These are phyloP conservation scores for Muscina levida DNA, from an alignment of 2,888 invertebrate genomes.

Conservation along the genomic window DNA sequence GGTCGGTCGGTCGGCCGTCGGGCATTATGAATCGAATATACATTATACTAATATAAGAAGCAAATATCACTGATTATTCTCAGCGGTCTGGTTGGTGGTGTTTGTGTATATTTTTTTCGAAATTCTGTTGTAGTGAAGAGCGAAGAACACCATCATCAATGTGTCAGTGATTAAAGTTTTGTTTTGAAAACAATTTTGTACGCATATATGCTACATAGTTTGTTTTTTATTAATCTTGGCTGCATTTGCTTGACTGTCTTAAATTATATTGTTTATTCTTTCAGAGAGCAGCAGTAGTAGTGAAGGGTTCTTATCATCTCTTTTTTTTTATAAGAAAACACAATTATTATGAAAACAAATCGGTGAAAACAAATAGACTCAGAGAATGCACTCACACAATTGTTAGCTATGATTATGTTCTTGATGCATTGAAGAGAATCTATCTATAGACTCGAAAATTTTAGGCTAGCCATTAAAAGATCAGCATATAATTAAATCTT, in stretches of 20 bases:
- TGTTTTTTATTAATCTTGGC: conserved; percentile 25
- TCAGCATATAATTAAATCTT: too few species aligned
- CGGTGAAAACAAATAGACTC: too few species aligned
- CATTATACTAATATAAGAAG: conserved; percentile 32
- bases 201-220: not conserved
- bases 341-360: too few species aligned
- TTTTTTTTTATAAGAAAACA: too few species aligned
- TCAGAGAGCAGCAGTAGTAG: not conserved
- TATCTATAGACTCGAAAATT: too few species aligned
- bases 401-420: too few species aligned
- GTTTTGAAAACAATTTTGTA: conserved; percentile 10
- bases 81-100: not conserved
- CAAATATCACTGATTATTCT: conserved; percentile 47
- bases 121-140: too few species aligned
- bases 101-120: not conserved
- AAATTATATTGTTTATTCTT: conserved; percentile 1
- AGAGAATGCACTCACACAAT: too few species aligned
- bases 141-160: conserved; percentile 6
- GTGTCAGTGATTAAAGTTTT: conserved; percentile 14
- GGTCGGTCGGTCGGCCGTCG: conserved; percentile 42
- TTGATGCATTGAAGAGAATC: too few species aligned
- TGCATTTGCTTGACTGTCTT: conserved; percentile 21
- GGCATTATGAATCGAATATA: conserved; percentile 46
- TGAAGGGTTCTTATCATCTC: conserved; percentile 43
- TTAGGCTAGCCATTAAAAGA: too few species aligned